Conservation (phyloP, 2,113 vertebrate species). For the Corythoichthys intestinalis region DNA sequence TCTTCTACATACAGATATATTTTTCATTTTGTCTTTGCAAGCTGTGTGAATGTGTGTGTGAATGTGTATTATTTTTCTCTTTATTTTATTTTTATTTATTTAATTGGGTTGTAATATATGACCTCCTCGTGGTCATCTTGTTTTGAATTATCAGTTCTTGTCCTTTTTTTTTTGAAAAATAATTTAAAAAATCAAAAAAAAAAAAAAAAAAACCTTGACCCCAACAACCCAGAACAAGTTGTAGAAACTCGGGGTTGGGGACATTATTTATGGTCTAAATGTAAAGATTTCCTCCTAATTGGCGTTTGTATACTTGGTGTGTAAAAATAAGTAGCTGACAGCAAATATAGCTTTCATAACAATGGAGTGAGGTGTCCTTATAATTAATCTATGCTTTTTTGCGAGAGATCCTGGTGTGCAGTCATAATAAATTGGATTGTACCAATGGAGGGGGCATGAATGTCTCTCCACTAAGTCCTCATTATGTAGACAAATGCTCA, state of each 20-base stretch:
- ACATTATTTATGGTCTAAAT: not conserved
- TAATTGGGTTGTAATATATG: no score
- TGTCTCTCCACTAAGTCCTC: conserved; percentile 42
- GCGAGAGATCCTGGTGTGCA: conserved; percentile 7
- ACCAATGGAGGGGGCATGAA: conserved; percentile 21
- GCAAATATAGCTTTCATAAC: conserved; percentile 25
- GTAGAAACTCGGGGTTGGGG: not conserved
- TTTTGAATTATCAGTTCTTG: no score
- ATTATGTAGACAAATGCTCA: conserved; percentile 61
- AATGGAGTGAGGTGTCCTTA: conserved; percentile 13
- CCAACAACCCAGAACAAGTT: no score
- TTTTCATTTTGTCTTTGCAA: no score
- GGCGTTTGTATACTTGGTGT: not conserved
- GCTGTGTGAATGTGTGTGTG: no score
- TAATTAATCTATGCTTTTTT: conserved; percentile 37
- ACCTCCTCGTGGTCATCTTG: no score
- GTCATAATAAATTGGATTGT: conserved; percentile 35
- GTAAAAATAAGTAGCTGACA: conserved; percentile 2
- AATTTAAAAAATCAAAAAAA: no score
- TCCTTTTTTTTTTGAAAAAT: no score
- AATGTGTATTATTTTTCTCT: no score
- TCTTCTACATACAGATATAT: no score
- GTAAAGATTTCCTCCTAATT: not conserved
- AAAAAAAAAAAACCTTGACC: no score
- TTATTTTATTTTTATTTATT: no score